These are phyloP conservation scores for Thalassaphorura encarpata DNA, from an alignment of 1,140 invertebrate species.

Conservation along the genomic window DNA sequence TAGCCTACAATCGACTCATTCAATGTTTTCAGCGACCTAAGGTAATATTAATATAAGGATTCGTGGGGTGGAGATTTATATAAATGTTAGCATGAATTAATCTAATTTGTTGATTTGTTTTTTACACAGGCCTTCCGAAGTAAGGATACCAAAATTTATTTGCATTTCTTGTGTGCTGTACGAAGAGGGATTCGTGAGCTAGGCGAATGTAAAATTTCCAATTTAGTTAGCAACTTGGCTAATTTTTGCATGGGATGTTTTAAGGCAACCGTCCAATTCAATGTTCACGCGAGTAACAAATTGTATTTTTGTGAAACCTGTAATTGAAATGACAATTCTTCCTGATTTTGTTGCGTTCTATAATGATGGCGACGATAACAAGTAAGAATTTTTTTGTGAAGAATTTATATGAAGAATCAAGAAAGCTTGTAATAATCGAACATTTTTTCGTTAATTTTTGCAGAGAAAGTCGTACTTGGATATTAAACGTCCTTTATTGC, in stretches of 20 bases:
- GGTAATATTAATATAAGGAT: slow-evolving; percentile 12
- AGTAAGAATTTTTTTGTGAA: slow-evolving; percentile 8
- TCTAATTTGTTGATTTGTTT: too few species aligned
- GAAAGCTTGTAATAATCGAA: too few species aligned
- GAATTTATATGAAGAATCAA: neutral
- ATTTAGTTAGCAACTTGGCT: slow-evolving; percentile 25
- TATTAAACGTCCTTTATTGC: slow-evolving; percentile 17
- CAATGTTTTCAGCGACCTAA: slow-evolving; percentile 21
- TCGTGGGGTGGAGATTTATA: neutral
- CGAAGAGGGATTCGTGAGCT: slow-evolving; percentile 22
- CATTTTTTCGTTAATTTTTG: slow-evolving; percentile 3
- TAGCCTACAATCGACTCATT: slow-evolving; percentile 21
- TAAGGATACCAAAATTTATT: slow-evolving; percentile 28
- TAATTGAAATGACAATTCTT: slow-evolving; percentile 30
- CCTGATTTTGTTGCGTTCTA: slow-evolving; percentile 32
- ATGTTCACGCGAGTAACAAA: slow-evolving; percentile 24
- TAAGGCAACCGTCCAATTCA: slow-evolving; percentile 25
- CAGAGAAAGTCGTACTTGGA: slow-evolving; percentile 28
- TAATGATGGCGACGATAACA: slow-evolving; percentile 28
- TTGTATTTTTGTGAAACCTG: slow-evolving; percentile 30
- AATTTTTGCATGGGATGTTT: slow-evolving; percentile 21
- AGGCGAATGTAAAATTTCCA: slow-evolving; percentile 15
- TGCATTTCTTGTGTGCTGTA: slow-evolving; percentile 28
- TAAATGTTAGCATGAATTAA: neutral
- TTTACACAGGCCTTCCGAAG: slow-evolving; percentile 11